These are phyloP conservation scores for Podarcis muralis DNA, from an alignment of 2,113 vertebrate genomes.

Conservation along the genomic window DNA sequence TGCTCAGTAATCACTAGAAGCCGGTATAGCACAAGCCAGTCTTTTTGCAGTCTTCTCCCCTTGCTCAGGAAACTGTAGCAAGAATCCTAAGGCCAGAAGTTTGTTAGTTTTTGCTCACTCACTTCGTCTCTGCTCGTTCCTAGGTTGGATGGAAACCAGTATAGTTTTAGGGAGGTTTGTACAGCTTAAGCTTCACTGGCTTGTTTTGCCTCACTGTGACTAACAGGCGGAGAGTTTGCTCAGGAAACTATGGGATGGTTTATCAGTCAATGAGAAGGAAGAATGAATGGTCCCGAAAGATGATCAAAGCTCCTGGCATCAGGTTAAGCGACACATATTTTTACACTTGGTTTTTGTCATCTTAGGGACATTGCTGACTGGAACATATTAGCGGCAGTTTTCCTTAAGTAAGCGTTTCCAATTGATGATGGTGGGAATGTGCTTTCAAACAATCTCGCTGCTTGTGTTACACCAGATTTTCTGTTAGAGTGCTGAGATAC, in stretches of 20 bases:
- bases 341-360: conserved; percentile 13
- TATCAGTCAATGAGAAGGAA: conserved; percentile 9
- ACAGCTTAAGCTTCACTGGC: conserved; percentile 58
- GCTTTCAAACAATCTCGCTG: conserved; percentile 41
- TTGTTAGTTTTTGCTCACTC: conserved; percentile 63
- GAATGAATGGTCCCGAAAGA: background rate
- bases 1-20: conserved; percentile 15
- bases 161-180: conserved; percentile 49
- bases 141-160: conserved; percentile 51
- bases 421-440: conserved; percentile 63
- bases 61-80: conserved; percentile 41
- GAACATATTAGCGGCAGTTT: conserved; percentile 47
- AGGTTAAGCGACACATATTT: conserved; percentile 43
- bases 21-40: background rate
- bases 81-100: conserved; percentile 57
- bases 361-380: conserved; percentile 9
- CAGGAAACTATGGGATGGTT: conserved; percentile 42
- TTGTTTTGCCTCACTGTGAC: conserved; percentile 62
- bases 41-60: conserved; percentile 18
- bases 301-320: conserved; percentile 43
- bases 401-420: conserved; percentile 63
- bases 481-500: conserved; percentile 49
- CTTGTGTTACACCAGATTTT: conserved; percentile 60
- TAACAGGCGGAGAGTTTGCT: conserved; percentile 45
- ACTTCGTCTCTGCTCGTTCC: conserved; percentile 63